These are phyloP conservation scores for Cheilosia soror DNA, from an alignment of 2,888 invertebrate species.

Conservation along the genomic window DNA sequence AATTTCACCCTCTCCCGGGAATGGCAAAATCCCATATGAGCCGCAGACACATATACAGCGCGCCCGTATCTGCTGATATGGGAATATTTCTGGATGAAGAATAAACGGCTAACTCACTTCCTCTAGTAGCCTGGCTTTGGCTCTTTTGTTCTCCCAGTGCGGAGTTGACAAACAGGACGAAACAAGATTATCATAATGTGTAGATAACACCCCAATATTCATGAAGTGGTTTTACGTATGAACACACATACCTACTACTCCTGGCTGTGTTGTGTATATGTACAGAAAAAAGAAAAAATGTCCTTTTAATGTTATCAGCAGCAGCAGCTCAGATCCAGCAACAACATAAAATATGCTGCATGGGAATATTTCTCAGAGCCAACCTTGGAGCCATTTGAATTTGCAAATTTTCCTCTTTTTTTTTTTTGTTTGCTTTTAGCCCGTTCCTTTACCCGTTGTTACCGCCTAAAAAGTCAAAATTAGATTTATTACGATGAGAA, in stretches of 20 bases:
- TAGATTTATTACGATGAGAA: conserved; percentile 64
- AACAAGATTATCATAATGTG: conserved; percentile 73
- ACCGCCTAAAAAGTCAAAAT: conserved; percentile 67
- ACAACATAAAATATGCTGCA: conserved; percentile 29
- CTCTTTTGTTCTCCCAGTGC: conserved; percentile 55
- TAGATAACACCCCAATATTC: conserved; percentile 73
- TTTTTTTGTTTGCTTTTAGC: conserved; percentile 32
- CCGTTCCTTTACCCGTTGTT: conserved; percentile 31
- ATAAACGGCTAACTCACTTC: conserved; percentile 49
- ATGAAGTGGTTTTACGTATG: conserved; percentile 71
- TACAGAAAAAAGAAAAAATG: conserved; percentile 18
- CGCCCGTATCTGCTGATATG: neutral
- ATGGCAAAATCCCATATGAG: conserved; percentile 30
- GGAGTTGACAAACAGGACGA: conserved; percentile 66
- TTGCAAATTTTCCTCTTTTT: conserved; percentile 49
- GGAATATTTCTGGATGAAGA: neutral
- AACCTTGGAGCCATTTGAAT: conserved; percentile 65
- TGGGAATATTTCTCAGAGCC: conserved; percentile 47
- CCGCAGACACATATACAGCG: neutral
- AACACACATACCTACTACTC: conserved; percentile 15
- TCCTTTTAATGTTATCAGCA: conserved; percentile 70
- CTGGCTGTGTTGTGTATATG: neutral
- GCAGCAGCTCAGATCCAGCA: conserved; percentile 52
- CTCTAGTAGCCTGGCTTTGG: conserved; percentile 17
- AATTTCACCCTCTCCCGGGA: conserved; percentile 62